Evolutionary conservation across 2,888 invertebrate genomes (phyloP), one percentile per base, ranked within the genome.

Genomic region (Watsonalla binaria): DNA sequence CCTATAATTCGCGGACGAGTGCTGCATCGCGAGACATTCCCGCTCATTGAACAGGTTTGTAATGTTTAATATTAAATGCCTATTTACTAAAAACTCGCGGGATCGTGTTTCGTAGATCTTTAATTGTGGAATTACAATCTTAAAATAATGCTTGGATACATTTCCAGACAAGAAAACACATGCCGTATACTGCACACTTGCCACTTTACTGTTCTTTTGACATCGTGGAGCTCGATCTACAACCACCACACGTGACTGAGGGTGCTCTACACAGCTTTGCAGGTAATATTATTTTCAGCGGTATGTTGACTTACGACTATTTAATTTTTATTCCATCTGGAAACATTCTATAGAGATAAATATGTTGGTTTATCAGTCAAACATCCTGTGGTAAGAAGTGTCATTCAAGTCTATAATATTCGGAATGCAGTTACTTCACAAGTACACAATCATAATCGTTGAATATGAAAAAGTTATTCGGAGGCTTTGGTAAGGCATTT

Each of bases 161-260:
- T 48, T 82, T 80, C 50, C 73, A 90, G 89, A 82, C 83, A 15
- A 72, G 89, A 59, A 89, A 88, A 62, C 90, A 87, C 62, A 96
- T 88, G 96, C 96, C 69, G 72, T 96, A 74, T 92, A 98, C 90
- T n/a, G 67, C 95, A 53, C 99, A 99, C 83, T 91, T 99, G 67
- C 98, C 99, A 0, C 90, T 98, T 6, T 96, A 97, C 57, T 97
- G 97, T 72, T 95, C 96, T 56, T 97, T 98, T 85, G 96, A 97
- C 72, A 93, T 98, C 45, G 97, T 96, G 45, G 99, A 99, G 84
- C 92, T 99, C 55, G 93, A 96, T 56, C 86, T 99, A 51, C 92
- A 92, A 59, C 93, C 94, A 35, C 96, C 96, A 0, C 77, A 93
- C 56, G 92, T 98, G 4, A 93, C 94, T 5, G 80, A 91, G 52